A percentile compares a stretch with the other conserved stretches of the same genome.
These are phyloP conservation scores for Phyllostomus hastatus DNA, from an alignment of 2,113 vertebrate genomes.

Conservation along the genomic window DNA sequence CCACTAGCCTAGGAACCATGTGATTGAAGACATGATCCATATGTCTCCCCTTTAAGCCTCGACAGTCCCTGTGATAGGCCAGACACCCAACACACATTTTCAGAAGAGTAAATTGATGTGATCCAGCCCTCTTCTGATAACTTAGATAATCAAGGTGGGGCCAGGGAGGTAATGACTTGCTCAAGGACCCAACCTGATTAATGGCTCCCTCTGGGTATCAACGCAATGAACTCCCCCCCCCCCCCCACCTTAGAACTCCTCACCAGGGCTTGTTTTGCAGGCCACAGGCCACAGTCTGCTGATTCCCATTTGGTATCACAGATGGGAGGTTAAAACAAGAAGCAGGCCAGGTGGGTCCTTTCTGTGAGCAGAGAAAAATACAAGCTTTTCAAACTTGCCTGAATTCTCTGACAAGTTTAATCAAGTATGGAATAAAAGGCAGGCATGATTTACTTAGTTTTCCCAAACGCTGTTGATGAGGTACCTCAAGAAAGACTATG, in stretches of 20 bases:
- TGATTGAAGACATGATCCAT: neutral
- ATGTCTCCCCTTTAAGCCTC: neutral
- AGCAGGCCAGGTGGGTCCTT: neutral
- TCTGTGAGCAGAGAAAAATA: conserved; percentile 26
- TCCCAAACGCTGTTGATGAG: conserved; percentile 70
- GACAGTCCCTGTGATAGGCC: neutral
- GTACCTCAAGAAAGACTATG: conserved; percentile 68
- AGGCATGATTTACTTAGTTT: conserved; percentile 74
- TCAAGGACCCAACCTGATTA: neutral
- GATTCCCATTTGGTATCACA: neutral
- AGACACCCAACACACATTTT: neutral
- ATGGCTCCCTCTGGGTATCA: neutral
- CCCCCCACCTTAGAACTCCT: neutral
- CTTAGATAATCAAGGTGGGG: neutral
- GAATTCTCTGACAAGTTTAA: conserved; percentile 68
- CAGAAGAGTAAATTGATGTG: neutral
- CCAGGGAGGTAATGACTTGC: neutral
- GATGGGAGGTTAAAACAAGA: neutral
- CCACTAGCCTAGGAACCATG: neutral
- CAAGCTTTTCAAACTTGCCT: conserved; percentile 50
- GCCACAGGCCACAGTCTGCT: neutral
- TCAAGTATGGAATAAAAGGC: conserved; percentile 74
- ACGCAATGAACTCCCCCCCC: neutral
- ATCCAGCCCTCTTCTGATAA: neutral
- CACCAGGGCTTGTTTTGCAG: neutral